Evolutionary conservation across 2,113 vertebrate species (phyloP).

Genomic region (Alaudala cheleensis): DNA sequence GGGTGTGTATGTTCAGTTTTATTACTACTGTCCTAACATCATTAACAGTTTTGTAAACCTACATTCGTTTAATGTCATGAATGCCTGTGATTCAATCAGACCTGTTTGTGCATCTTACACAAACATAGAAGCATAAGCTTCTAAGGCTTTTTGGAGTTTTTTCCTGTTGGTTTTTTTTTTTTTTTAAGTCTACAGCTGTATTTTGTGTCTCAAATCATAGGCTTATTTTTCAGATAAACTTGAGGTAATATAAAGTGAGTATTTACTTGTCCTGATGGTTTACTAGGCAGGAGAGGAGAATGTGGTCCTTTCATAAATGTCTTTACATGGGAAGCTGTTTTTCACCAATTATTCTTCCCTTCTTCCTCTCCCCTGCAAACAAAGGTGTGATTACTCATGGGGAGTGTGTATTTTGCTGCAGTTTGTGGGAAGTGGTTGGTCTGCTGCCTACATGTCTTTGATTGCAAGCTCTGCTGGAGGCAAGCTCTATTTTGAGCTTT

Average conservation of each 20-base stretch:
- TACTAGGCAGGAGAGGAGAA: neutral
- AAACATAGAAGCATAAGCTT: too few species aligned
- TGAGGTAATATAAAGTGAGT: neutral
- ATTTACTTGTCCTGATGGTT: slow-evolving; percentile 23
- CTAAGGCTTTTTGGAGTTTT: neutral
- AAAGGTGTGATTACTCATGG: slow-evolving; percentile 69
- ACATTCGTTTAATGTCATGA: neutral
- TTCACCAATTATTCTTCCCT: slow-evolving; percentile 52
- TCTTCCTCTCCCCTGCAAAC: slow-evolving; percentile 59
- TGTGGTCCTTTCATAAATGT: slow-evolving; percentile 47
- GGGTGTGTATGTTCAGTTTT: neutral
- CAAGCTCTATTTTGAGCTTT: slow-evolving; percentile 58
- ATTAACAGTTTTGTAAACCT: neutral
- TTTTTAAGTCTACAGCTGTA: neutral
- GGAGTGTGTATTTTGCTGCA: slow-evolving; percentile 63
- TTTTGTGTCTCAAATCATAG: neutral
- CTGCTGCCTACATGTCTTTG: slow-evolving; percentile 61
- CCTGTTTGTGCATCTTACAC: neutral
- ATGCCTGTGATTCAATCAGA: neutral
- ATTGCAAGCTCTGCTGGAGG: slow-evolving; percentile 63
- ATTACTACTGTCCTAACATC: neutral
- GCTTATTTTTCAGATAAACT: slow-evolving; percentile 1
- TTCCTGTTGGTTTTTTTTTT: neutral
- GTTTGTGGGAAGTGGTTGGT: slow-evolving; percentile 63
- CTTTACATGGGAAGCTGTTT: slow-evolving; percentile 53